Conservation (phyloP, 2,113 vertebrate species). For the Urocitellus parryii region DNA sequence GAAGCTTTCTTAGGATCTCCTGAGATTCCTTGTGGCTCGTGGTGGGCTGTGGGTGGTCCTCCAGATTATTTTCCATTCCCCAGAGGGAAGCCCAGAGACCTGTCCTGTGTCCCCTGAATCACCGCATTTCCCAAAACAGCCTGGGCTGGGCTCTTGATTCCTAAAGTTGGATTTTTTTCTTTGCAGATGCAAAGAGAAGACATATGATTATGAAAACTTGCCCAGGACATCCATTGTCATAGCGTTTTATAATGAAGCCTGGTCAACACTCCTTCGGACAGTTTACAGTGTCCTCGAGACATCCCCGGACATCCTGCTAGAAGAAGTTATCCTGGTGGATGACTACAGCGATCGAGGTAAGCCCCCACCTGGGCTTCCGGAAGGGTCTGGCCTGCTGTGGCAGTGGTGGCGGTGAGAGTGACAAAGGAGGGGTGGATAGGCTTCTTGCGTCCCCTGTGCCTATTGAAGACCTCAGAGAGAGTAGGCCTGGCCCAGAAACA, state of each 20-base stretch:
- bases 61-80: neutral
- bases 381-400: neutral
- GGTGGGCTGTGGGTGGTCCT: neutral
- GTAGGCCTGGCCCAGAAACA: too few relatives aligned
- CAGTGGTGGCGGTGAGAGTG: neutral
- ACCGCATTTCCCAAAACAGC: neutral
- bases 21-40: neutral
- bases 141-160: neutral
- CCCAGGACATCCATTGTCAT: slow-evolving; percentile 96
- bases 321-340: slow-evolving; percentile 97
- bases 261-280: slow-evolving; percentile 97
- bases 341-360: slow-evolving; percentile 97
- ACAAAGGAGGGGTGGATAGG: neutral
- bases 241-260: slow-evolving; percentile 99
- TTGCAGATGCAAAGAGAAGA: slow-evolving; percentile 93
- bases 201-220: slow-evolving; percentile 93
- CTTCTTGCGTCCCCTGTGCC: neutral
- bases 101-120: accelerated
- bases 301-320: slow-evolving; percentile 94
- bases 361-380: neutral
- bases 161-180: slow-evolving; percentile 34
- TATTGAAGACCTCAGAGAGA: neutral
- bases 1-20: neutral
- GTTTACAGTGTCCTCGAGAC: slow-evolving; percentile 99
- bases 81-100: neutral